Conservation (phyloP, 2,113 vertebrate genomes). For the Oreochromis spilurus region DNA sequence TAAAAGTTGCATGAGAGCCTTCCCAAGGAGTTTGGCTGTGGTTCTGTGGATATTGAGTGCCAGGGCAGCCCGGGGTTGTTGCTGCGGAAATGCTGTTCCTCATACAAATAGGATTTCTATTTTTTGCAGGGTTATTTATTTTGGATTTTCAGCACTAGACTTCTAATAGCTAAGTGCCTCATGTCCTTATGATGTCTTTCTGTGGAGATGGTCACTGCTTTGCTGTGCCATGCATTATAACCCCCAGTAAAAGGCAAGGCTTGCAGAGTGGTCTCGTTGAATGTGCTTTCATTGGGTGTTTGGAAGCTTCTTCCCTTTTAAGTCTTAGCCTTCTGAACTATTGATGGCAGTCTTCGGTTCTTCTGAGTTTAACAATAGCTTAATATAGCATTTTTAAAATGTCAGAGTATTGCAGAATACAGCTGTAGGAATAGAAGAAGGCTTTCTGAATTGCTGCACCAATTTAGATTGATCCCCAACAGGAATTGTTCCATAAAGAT, state of each 20-base stretch:
- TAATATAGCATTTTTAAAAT: conserved; percentile 27
- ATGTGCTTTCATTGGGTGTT: conserved; percentile 53
- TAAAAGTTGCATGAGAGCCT: conserved; percentile 53
- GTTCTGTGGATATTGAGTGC: conserved; percentile 28
- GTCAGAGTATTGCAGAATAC: not conserved
- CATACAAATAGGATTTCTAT: conserved; percentile 38
- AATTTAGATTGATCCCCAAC: not conserved
- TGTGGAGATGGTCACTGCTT: not conserved
- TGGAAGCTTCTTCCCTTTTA: conserved; percentile 34
- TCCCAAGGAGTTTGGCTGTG: conserved; percentile 1
- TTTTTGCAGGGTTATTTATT: conserved; percentile 14
- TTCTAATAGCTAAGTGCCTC: conserved; percentile 52
- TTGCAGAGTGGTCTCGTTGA: conserved; percentile 28
- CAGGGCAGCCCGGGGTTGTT: not conserved
- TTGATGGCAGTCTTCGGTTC: not conserved
- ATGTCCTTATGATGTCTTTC: conserved; percentile 23
- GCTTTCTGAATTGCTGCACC: not conserved
- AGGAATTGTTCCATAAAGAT: conserved; percentile 1
- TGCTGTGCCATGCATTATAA: not conserved
- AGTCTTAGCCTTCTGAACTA: no score
- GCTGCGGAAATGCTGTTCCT: not conserved
- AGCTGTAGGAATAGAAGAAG: not conserved
- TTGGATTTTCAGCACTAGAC: conserved; percentile 11
- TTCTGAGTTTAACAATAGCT: conserved; percentile 23
- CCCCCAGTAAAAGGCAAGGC: conserved; percentile 26